Conservation (phyloP, 2,797 vertebrate species). For the Synaphobranchus kaupii region DNA sequence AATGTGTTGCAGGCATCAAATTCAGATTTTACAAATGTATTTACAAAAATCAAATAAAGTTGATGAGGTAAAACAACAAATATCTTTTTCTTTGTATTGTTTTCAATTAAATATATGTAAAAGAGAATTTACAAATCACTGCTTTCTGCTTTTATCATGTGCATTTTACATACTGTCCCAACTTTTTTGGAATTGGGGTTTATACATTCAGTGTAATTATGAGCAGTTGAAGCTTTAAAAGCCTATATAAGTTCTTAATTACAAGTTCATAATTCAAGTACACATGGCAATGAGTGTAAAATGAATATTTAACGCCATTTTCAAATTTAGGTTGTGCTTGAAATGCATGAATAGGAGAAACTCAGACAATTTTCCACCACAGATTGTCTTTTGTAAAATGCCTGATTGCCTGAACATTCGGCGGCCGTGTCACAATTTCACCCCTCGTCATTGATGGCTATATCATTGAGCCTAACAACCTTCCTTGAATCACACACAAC, state of each 20-base stretch:
- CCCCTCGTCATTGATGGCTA: neutral
- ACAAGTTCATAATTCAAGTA: neutral
- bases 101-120: too few species aligned
- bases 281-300: neutral
- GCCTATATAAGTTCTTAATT: neutral
- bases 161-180: too few species aligned
- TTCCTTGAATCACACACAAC: neutral
- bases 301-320: neutral
- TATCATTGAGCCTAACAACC: neutral
- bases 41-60: too few species aligned
- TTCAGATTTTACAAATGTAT: too few species aligned
- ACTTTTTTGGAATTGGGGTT: too few species aligned
- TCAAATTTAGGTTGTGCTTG: neutral
- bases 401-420: neutral
- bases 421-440: neutral
- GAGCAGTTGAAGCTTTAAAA: neutral
- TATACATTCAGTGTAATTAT: neutral
- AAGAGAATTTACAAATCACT: too few species aligned
- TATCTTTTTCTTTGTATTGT: too few species aligned
- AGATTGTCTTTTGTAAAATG: conserved; percentile 11
- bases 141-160: too few species aligned
- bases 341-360: neutral
- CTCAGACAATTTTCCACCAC: neutral
- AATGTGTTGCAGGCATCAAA: too few species aligned
- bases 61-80: too few species aligned